Conservation (phyloP, 2,113 vertebrate genomes). For the Cynocephalus volans region DNA sequence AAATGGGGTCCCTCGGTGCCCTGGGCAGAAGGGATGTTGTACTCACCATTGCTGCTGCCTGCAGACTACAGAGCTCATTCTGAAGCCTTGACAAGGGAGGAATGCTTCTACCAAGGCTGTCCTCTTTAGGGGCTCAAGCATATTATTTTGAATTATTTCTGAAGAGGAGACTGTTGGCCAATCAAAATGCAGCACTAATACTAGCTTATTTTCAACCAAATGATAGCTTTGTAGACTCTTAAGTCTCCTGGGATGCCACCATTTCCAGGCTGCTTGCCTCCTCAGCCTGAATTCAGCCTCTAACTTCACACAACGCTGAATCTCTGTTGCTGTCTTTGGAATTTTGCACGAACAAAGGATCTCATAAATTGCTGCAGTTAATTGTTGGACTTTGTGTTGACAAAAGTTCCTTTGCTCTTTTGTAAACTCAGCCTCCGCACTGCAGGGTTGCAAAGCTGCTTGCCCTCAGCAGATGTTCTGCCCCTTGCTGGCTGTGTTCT, state of each 20-base stretch:
- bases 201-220: conserved; percentile 57
- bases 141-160: conserved; percentile 66
- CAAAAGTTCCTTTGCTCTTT: conserved; percentile 59
- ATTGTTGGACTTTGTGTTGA: conserved; percentile 75
- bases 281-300: not conserved
- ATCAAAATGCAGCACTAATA: conserved; percentile 28
- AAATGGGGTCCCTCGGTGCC: conserved; percentile 79
- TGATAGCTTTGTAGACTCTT: not conserved
- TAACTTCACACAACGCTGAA: not conserved
- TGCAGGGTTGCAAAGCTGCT: not conserved
- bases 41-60: not conserved
- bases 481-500: conserved; percentile 7
- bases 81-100: conserved; percentile 38
- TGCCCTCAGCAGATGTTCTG: conserved; percentile 55
- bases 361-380: conserved; percentile 51
- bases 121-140: not conserved
- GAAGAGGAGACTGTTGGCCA: not conserved
- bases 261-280: not conserved
- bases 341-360: conserved; percentile 42
- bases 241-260: not conserved
- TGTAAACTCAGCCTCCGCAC: conserved; percentile 60
- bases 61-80: conserved; percentile 8
- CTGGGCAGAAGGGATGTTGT: conserved; percentile 58
- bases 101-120: not conserved
- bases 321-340: conserved; percentile 43